Evolutionary conservation across 2,797 vertebrate genomes (phyloP), one percentile per base, ranked within the genome.

Genomic region (Sebastiscus albofasciatus): DNA sequence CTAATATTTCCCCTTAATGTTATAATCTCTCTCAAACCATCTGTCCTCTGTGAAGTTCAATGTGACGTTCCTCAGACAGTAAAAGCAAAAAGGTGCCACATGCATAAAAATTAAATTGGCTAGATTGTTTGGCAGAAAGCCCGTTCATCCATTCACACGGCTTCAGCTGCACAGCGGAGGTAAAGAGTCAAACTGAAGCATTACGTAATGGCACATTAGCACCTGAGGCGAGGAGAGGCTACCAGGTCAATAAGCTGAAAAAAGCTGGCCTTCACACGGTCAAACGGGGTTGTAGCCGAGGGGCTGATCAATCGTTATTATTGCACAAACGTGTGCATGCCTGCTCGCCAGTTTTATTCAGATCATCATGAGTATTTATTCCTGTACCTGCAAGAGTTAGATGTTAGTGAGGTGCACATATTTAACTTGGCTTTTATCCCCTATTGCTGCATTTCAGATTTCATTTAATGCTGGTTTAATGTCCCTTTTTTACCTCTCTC

Each of bases 151-250:
- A 2, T 36, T 65, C 67, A 75, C 79, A 24, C n/a, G 62, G 74
- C 33, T 71, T 62, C 52, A 76, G 77, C 64, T 84, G 76, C 68
- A 80, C 75, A 58, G 58, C 22, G 24, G 31, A 8, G 60, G 8
- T 59, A 8, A 66, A 65, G 29, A 27, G 86, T 77, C 75, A 79
- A 81, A 87, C 72, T 22, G 59, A 80, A 59, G 55, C 68, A 61
- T 93, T 93, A 90, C 33, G 36, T 88, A 92, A 94, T 27, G 29
- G 24, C 46, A 78, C 76, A 81, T 88, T 81, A 87, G 87, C 79
- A 52, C 22, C 16, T 24, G 65, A 81, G 29, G 85, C 81, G 67
- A 39, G 18, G 14, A 73, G 79, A 79, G 26, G 77, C 72, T 77
- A 78, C 75, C 42, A 9, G 86, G 78, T 94, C 90, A 22, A 93